These are phyloP conservation scores for Tychaedon coryphoeus DNA, from an alignment of 2,113 vertebrate species.

Conservation along the genomic window DNA sequence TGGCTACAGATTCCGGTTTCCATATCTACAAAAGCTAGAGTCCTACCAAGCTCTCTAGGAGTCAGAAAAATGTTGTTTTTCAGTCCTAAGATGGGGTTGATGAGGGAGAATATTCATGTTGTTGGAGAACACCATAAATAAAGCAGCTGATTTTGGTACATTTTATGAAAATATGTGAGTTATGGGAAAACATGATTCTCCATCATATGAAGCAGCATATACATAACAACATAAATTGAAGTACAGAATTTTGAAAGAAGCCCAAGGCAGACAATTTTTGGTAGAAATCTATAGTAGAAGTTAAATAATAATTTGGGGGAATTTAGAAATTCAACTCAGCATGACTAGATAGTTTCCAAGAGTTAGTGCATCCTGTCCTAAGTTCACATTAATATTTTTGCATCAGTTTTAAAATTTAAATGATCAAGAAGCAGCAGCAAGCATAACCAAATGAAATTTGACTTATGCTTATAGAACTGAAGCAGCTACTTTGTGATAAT, in stretches of 20 bases:
- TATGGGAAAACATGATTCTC: not conserved
- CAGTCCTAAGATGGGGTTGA: not conserved
- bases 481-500: not conserved
- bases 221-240: not conserved
- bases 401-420: not conserved
- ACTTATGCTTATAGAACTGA: not conserved
- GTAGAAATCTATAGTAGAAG: not conserved
- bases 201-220: not conserved
- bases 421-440: not conserved
- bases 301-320: not conserved
- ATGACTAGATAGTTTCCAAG: not conserved
- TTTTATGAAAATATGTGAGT: not conserved
- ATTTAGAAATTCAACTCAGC: not conserved
- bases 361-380: not conserved
- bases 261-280: not conserved
- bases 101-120: not conserved
- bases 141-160: not conserved
- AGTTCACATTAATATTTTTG: not conserved
- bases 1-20: not conserved
- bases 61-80: not conserved
- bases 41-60: not conserved
- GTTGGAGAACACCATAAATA: not conserved
- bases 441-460: too few relatives aligned
- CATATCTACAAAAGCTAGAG: not conserved
- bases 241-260: not conserved